Base-by-base conservation (phyloP, 1,140 invertebrate species). In the Platorchestia sp. region DNA sequence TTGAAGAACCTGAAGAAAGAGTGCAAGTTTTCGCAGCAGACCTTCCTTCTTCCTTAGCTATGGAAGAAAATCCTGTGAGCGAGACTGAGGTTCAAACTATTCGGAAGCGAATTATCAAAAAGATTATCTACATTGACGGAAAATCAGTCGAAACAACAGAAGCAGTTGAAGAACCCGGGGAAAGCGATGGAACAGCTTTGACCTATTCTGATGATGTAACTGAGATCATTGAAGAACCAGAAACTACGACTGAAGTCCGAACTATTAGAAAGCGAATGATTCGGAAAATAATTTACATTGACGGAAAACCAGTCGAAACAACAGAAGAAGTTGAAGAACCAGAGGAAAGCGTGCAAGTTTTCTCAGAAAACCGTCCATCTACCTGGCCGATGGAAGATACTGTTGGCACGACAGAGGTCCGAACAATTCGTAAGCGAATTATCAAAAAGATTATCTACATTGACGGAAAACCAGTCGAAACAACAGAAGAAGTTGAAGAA, bases 241-340 rank as follows among this genome's bases (percentile, higher is more conserved):
- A 51, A 51, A 51, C 47, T n/a, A n/a, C n/a, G 42, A 91, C 89
- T 44, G 89, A 91, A 43, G 41, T 42, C 7, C 89, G 43, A 44
- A 96, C 95, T 47, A 95, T 96, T 43, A 44, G 95, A 43, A 96
- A 90, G 45, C 89, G 90, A 45, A 86, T 95, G 27, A 96, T 95
- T 47, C 93, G 95, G 42, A 95, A 95, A 53, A 95, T 96, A 43
- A 95, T 96, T 27, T 95, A 95, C 51, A 91, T 96, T 42, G 95
- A 96, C 95, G 96, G 96, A 45, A 95, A 96, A 86, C 95, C 96
- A 44, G 95, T 96, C 19, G 96, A 96, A 95, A 96, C 96, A 42
- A 95, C 95, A 45, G 96, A 96, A 59, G 90, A 96, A 44, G 95
- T 91, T 42, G 96, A 95, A 45, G 96, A 96, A 95, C 95, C 95